Conservation (phyloP, 2,797 vertebrate genomes). For the Todus mexicanus region DNA sequence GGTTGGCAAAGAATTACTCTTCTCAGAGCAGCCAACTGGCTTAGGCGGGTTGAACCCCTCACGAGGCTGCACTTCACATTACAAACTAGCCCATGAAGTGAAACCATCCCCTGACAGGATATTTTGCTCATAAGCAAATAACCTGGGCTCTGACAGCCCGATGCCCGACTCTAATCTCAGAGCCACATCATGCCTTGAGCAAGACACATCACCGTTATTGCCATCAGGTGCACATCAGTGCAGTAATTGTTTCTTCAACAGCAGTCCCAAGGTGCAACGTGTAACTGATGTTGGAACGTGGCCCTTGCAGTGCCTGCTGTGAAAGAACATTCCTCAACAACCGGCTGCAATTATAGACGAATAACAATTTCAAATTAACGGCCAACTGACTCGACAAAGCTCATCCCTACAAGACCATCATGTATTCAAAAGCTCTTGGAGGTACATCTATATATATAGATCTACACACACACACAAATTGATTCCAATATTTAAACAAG, state of each 20-base stretch:
- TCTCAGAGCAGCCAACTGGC: not conserved
- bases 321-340: not conserved
- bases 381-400: not conserved
- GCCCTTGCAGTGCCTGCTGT: not conserved
- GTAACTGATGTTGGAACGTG: not conserved
- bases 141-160: not conserved
- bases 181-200: fast-evolving
- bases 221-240: not conserved
- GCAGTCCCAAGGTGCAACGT: not conserved
- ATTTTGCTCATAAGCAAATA: not conserved
- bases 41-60: not conserved
- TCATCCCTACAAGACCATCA: not conserved
- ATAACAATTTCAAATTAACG: not conserved
- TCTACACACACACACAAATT: not conserved
- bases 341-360: not conserved
- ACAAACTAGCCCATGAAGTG: not conserved
- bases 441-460: not conserved
- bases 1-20: not conserved
- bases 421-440: not conserved
- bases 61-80: not conserved
- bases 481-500: not conserved
- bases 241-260: not conserved
- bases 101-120: not conserved
- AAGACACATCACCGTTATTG: not conserved
- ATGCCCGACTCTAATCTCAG: not conserved